Evolutionary conservation across 1,140 invertebrate species (phyloP).

Genomic region (Trissolcus basalis): DNA sequence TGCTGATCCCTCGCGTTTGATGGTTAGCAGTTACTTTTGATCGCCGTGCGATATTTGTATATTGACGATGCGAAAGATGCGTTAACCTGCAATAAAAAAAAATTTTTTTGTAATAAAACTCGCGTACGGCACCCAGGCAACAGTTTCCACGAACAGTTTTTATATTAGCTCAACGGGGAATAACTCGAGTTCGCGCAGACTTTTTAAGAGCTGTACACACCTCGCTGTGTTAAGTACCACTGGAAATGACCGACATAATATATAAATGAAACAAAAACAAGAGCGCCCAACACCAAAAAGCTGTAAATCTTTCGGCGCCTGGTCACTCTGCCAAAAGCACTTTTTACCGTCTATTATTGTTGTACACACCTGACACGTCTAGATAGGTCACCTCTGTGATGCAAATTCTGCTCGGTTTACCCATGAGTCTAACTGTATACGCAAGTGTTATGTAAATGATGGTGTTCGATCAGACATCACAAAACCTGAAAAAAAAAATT

Average conservation of each 20-base stretch:
- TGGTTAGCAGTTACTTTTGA: conserved; percentile 45
- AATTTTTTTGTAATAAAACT: conserved; percentile 31
- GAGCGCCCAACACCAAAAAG: conserved; percentile 21
- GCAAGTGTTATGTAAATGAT: not conserved
- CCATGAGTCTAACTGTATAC: not conserved
- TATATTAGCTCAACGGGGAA: conserved; percentile 7
- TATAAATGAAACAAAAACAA: conserved; percentile 5
- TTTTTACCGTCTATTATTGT: conserved; percentile 24
- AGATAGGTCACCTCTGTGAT: not conserved
- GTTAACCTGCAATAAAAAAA: conserved; percentile 32
- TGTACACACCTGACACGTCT: conserved; percentile 20
- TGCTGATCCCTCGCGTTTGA: conserved; percentile 36
- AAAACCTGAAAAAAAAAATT: too few relatives aligned
- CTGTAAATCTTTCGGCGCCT: not conserved
- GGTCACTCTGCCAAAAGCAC: conserved; percentile 19
- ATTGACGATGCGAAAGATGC: conserved; percentile 26
- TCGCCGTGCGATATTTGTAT: conserved; percentile 37
- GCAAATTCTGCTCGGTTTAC: conserved; percentile 5
- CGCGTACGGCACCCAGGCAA: too few relatives aligned
- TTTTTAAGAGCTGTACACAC: conserved; percentile 13
- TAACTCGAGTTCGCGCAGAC: conserved; percentile 1
- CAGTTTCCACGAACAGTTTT: conserved; percentile 31
- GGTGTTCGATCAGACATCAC: too few relatives aligned
- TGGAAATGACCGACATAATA: conserved; percentile 14
- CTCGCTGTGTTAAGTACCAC: conserved; percentile 18